phyloP scores from a whole-genome alignment of 2,888 invertebrate species.

The Danaus chrysippus region DNA sequence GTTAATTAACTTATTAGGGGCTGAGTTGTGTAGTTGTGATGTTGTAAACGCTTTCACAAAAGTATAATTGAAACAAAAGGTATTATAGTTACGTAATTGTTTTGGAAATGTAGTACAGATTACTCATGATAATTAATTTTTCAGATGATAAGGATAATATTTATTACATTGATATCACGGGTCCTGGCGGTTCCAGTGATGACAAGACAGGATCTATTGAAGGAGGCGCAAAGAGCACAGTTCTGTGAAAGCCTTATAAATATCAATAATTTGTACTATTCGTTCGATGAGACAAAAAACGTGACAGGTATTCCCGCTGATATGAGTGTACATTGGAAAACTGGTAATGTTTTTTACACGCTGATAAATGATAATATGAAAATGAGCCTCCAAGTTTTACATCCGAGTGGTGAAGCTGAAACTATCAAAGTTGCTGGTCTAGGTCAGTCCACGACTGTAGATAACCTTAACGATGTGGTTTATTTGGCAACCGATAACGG shows the following conservation, averaged over 20 bases:
- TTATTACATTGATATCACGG: conserved; percentile 39
- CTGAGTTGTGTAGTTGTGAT: conserved; percentile 9
- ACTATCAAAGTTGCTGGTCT: conserved; percentile 61
- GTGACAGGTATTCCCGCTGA: conserved; percentile 66
- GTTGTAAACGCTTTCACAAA: conserved; percentile 1
- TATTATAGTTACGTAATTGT: too few species aligned
- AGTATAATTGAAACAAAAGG: neutral
- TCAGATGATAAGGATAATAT: conserved; percentile 51
- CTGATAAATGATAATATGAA: conserved; percentile 67
- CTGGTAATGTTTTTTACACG: conserved; percentile 62
- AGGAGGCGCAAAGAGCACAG: conserved; percentile 41
- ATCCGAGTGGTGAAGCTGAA: conserved; percentile 53
- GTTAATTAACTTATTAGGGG: conserved; percentile 13
- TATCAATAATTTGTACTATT: conserved; percentile 59
- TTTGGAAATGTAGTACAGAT: neutral
- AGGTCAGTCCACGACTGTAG: conserved; percentile 67
- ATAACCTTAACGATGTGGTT: conserved; percentile 70
- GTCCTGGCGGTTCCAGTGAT: conserved; percentile 48
- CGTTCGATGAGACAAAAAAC: conserved; percentile 45
- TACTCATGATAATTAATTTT: conserved; percentile 32
- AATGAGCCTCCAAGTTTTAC: conserved; percentile 59
- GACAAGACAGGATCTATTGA: conserved; percentile 46
- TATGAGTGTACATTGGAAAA: conserved; percentile 66
- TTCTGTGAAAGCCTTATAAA: conserved; percentile 50
- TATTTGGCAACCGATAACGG: conserved; percentile 73